A percentile compares a stretch with the other conserved stretches of the same genome.
Evolutionary conservation across 2,888 invertebrate species (phyloP).

Genomic region (Zaprionus lineosus): DNA sequence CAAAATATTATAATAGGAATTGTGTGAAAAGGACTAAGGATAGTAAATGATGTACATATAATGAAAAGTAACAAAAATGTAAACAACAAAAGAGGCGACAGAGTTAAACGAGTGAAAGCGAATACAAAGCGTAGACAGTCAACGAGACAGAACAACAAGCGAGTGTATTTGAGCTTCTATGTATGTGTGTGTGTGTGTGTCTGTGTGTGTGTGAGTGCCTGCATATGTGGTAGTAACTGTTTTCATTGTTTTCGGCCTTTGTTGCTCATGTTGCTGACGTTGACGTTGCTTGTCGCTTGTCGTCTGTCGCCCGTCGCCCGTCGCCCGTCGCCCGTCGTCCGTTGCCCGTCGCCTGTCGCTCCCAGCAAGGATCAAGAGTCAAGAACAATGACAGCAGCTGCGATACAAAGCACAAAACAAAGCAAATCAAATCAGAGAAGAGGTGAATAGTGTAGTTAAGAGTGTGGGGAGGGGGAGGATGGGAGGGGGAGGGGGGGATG

Average conservation of each 20-base stretch:
- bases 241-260: slow-evolving; percentile 59
- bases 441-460: too few relatives aligned
- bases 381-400: slow-evolving; percentile 70
- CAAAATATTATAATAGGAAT: slow-evolving; percentile 3
- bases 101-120: slow-evolving; percentile 52
- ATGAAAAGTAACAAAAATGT: slow-evolving; percentile 55
- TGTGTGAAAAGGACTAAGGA: slow-evolving; percentile 1
- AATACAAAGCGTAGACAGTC: slow-evolving; percentile 40
- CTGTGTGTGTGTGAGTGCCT: slow-evolving; percentile 20
- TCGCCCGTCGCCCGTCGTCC: slow-evolving; percentile 69
- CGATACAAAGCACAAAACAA: slow-evolving; percentile 30
- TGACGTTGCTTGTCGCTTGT: slow-evolving; percentile 70
- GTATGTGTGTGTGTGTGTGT: background rate
- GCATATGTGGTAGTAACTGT: slow-evolving; percentile 30
- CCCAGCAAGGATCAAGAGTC: slow-evolving; percentile 72
- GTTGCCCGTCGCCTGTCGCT: slow-evolving; percentile 67
- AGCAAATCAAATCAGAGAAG: slow-evolving; percentile 31
- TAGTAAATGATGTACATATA: slow-evolving; percentile 30
- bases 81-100: slow-evolving; percentile 52
- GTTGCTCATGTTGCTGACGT: slow-evolving; percentile 69
- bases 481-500: too few relatives aligned
- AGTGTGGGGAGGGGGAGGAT: too few relatives aligned
- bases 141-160: slow-evolving; percentile 29
- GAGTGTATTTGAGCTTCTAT: slow-evolving; percentile 1
- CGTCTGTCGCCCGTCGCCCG: slow-evolving; percentile 66